phyloP scores from a whole-genome alignment of 2,113 vertebrate species.

The Castor canadensis region DNA sequence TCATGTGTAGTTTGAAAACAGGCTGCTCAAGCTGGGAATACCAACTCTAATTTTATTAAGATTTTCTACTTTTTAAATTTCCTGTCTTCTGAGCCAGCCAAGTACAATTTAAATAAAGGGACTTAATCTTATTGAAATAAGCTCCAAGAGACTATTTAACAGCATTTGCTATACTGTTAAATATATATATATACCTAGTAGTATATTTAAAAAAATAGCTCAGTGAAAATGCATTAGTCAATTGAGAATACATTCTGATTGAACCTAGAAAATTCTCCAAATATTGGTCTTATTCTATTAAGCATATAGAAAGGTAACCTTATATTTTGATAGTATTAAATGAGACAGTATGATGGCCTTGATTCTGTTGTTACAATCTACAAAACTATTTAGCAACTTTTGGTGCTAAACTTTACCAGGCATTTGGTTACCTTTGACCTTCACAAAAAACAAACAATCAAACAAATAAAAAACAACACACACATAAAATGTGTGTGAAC shows the following conservation, averaged over 20 bases:
- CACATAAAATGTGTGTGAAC: not conserved
- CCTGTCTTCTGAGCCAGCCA: not conserved
- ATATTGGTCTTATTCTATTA: not conserved
- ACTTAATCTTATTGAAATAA: not conserved
- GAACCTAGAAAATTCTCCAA: not conserved
- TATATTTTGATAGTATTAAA: not conserved
- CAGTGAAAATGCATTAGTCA: not conserved
- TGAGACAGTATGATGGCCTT: not conserved
- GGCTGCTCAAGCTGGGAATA: not conserved
- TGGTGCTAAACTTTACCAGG: not conserved
- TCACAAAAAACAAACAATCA: conserved; percentile 20
- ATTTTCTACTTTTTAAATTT: not conserved
- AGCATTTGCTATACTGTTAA: not conserved
- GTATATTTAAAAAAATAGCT: not conserved
- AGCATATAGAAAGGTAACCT: not conserved
- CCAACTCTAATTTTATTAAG: conserved; percentile 18
- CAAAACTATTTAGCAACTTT: not conserved
- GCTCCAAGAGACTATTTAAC: conserved; percentile 10
- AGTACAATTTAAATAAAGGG: conserved; percentile 40
- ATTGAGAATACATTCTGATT: not conserved
- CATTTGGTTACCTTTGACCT: not conserved
- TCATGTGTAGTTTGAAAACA: not conserved
- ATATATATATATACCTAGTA: conserved; percentile 6
- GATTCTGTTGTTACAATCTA: not conserved
- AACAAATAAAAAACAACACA: too few relatives aligned